These are phyloP conservation scores for Mycalesis mineus DNA, from an alignment of 2,888 invertebrate species.

Conservation along the genomic window DNA sequence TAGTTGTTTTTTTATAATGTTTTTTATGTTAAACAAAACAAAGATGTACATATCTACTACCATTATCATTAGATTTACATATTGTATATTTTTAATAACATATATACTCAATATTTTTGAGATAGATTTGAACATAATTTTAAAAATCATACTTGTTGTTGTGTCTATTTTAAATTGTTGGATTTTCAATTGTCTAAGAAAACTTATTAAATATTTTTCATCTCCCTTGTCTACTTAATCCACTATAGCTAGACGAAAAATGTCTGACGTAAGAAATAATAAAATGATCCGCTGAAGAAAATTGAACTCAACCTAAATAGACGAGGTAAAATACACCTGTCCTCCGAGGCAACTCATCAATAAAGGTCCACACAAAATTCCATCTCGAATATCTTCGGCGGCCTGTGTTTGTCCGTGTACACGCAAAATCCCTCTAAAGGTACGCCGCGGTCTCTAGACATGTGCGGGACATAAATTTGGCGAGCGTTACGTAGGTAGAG, in stretches of 20 bases:
- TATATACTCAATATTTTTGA: no score
- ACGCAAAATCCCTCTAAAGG: constrained; percentile 78
- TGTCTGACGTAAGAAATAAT: not conserved
- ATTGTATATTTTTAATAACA: no score
- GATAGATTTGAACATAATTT: no score
- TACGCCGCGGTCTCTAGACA: constrained; percentile 77
- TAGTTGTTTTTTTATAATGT: no score
- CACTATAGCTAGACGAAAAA: not conserved
- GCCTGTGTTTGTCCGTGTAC: constrained; percentile 69
- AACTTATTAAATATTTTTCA: no score
- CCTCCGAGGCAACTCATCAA: constrained; percentile 55
- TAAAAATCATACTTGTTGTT: no score
- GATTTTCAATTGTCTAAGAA: no score
- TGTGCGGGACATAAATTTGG: constrained; percentile 79
- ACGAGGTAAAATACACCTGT: constrained; percentile 13
- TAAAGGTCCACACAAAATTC: constrained; percentile 69
- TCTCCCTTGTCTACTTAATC: no score
- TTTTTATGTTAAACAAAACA: no score
- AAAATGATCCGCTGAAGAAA: not conserved
- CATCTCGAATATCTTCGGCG: constrained; percentile 68
- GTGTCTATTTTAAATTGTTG: no score
- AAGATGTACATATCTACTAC: no score
- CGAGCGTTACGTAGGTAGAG: constrained; percentile 74
- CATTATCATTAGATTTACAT: no score
- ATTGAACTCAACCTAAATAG: not conserved